These are phyloP conservation scores for Campylomormyrus numenius DNA, from an alignment of 2,113 vertebrate species.

Conservation along the genomic window DNA sequence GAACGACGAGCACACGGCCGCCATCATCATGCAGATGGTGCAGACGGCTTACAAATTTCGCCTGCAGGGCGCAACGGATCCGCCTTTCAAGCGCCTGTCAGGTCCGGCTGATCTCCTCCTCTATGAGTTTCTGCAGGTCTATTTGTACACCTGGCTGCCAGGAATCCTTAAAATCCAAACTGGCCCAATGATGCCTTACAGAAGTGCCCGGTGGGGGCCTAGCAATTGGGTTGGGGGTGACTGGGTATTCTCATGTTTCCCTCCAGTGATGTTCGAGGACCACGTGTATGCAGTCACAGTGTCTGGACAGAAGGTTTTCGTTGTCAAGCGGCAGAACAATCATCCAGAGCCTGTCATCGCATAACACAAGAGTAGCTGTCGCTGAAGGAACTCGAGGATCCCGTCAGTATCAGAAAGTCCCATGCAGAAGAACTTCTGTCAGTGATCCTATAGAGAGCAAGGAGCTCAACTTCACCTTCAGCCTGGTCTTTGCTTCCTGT, in stretches of 20 bases:
- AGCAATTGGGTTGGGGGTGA: neutral
- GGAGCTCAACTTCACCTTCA: neutral
- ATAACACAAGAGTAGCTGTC: conserved; percentile 21
- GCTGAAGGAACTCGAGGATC: neutral
- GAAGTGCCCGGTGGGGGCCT: neutral
- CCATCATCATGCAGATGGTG: conserved; percentile 78
- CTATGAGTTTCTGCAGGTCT: neutral
- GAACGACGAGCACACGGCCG: conserved; percentile 79
- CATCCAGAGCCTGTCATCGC: conserved; percentile 69
- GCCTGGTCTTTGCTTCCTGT: neutral
- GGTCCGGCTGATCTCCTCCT: conserved; percentile 46
- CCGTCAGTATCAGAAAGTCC: neutral
- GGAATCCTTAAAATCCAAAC: neutral
- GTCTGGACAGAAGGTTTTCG: conserved; percentile 83
- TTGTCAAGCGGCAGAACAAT: conserved; percentile 83
- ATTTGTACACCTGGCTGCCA: neutral
- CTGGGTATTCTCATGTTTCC: conserved; percentile 14
- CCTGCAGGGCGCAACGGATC: conserved; percentile 57
- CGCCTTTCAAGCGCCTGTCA: conserved; percentile 81
- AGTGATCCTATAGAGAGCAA: neutral
- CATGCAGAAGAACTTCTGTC: neutral
- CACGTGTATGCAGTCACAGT: conserved; percentile 75
- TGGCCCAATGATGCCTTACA: neutral
- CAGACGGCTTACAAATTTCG: conserved; percentile 72
- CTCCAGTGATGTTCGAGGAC: conserved; percentile 79